Evolutionary conservation across 2,797 vertebrate species (phyloP), one percentile per base, ranked within the genome.

Genomic region (Tapera naevia): DNA sequence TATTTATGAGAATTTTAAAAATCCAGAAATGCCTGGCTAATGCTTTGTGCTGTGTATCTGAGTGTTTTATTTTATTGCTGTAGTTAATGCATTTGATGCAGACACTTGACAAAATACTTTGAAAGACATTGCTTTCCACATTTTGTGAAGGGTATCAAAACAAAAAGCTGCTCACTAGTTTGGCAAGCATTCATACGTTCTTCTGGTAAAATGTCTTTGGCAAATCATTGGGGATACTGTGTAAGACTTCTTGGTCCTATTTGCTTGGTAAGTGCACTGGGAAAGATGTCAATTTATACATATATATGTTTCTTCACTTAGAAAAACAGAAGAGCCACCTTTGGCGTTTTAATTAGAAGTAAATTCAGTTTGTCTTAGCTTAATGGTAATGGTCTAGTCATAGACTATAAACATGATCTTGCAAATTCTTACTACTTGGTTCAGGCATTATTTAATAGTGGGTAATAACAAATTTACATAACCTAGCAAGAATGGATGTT

Each of bases 21-120:
- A 74, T 60, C 50, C 57, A 32, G 27, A 78, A 85, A 56, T 37
- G 19, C 15, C 16, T 50, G 25, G 10, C 48, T 86, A 90, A 35
- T 46, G 25, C 18, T 92, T 75, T 78, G 22, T 35, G n/a, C 27
- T 73, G 35, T 50, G 13, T 76, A 43, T 80, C 66, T 45, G 28
- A 35, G 39, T 32, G 19, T 35, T 95, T 94, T 90, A 81, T 95
- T 96, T 94, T 75, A 89, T 85, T 83, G 39, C 50, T 92, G 21
- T 93, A 85, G 28, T 37, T 92, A 94, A 95, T 85, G 66, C 58
- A 75, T 92, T 94, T 71, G 50, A 66, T 56, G 35, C 13, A 82
- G 37, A 75, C 27, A 45, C 9, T 84, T 80, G 91, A 91, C 80
- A 90, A 94, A 94, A 92, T 89, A 22, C 43, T 96, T 96, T 83